These are phyloP conservation scores for Oxytorus armatus DNA, from an alignment of 2,888 invertebrate species.

Conservation along the genomic window DNA sequence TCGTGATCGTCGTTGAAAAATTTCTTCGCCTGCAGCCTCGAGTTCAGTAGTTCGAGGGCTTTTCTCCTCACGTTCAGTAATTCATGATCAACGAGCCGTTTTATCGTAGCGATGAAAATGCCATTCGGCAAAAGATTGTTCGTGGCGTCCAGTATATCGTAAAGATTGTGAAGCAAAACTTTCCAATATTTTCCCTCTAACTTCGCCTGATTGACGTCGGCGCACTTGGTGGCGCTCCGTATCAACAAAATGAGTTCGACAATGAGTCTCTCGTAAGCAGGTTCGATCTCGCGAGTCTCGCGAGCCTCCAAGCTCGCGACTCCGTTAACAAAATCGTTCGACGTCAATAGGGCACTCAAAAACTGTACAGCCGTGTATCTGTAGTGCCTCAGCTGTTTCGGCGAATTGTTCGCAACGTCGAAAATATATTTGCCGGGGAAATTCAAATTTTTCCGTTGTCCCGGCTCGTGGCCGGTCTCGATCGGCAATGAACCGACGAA, in stretches of 20 bases:
- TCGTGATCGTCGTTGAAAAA: conserved; percentile 86
- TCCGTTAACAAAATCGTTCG: conserved; percentile 89
- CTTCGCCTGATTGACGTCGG: conserved; percentile 87
- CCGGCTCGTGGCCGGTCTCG: conserved; percentile 86
- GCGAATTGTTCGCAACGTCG: conserved; percentile 87
- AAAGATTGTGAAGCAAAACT: conserved; percentile 91
- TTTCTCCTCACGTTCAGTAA: conserved; percentile 90
- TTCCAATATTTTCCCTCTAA: conserved; percentile 92
- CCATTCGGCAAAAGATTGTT: conserved; percentile 91
- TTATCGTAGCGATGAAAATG: conserved; percentile 92
- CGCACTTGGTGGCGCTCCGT: conserved; percentile 87
- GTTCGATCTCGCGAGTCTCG: conserved; percentile 86
- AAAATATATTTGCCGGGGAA: conserved; percentile 85
- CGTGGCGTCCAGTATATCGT: conserved; percentile 90
- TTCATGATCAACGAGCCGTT: conserved; percentile 90
- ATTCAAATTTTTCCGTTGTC: conserved; percentile 73
- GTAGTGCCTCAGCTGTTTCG: conserved; percentile 93
- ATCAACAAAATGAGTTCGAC: conserved; percentile 89
- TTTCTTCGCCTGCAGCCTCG: conserved; percentile 90
- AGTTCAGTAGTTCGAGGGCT: conserved; percentile 93
- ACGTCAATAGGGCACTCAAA: conserved; percentile 89
- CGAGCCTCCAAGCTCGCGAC: conserved; percentile 86
- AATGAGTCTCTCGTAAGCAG: conserved; percentile 89
- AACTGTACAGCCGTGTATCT: conserved; percentile 93
- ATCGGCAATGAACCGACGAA: conserved; percentile 89